Conservation (phyloP, 2,888 invertebrate species). For the Tineola bisselliella region DNA sequence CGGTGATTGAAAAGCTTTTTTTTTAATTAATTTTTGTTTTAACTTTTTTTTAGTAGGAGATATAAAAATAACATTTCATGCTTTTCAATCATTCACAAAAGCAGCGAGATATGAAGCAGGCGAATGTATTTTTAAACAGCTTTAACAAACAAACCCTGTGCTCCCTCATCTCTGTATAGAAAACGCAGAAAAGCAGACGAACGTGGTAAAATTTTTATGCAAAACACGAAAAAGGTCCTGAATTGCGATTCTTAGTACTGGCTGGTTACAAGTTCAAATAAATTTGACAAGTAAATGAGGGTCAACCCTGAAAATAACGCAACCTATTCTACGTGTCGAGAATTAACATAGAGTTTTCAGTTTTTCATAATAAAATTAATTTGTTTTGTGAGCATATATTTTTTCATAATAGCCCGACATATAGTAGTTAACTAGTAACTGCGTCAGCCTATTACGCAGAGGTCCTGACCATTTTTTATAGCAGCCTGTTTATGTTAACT, state of each 20-base stretch:
- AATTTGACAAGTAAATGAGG: slow-evolving; percentile 19
- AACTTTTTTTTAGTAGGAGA: too few species aligned
- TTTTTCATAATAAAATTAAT: too few species aligned
- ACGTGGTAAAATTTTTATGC: slow-evolving; percentile 24
- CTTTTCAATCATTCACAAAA: not conserved
- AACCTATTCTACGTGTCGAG: slow-evolving; percentile 12
- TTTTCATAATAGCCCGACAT: too few species aligned
- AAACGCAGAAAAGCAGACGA: not conserved
- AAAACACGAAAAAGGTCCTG: slow-evolving; percentile 19
- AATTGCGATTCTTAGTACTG: slow-evolving; percentile 19
- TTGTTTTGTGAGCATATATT: too few species aligned
- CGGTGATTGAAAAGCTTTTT: not conserved
- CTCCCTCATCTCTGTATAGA: not conserved
- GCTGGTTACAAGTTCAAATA: slow-evolving; percentile 21
- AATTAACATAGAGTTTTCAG: not conserved
- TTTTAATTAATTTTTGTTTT: not conserved
- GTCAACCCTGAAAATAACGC: not conserved
- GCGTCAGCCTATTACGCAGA: too few species aligned
- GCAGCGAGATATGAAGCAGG: not conserved
- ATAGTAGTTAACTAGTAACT: too few species aligned
- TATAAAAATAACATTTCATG: not conserved
- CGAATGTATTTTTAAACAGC: not conserved
- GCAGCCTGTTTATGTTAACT: too few species aligned
- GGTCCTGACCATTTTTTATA: too few species aligned
- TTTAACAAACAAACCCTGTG: not conserved